These are phyloP conservation scores for Chloebia gouldiae DNA, from an alignment of 2,113 vertebrate genomes.

Conservation along the genomic window DNA sequence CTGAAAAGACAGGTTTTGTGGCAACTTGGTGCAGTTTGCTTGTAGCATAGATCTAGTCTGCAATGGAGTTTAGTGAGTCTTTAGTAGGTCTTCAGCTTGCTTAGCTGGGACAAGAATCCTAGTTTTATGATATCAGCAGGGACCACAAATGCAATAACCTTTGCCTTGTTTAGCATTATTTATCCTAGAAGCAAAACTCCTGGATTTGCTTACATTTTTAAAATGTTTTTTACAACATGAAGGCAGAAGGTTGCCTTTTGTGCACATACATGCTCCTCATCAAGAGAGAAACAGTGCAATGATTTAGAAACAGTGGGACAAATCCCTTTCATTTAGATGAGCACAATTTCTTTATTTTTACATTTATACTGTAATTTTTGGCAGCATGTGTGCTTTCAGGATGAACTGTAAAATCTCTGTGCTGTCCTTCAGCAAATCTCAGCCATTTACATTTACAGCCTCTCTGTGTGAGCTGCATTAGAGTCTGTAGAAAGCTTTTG, in stretches of 20 bases:
- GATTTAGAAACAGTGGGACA: background rate
- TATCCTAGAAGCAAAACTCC: background rate
- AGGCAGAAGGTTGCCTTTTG: background rate
- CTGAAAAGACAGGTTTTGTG: background rate
- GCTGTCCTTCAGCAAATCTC: background rate
- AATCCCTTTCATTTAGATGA: background rate
- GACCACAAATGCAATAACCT: background rate
- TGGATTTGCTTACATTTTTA: constrained; percentile 13
- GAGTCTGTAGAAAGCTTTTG: background rate
- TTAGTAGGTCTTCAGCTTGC: background rate
- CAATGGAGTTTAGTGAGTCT: background rate
- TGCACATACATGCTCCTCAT: background rate
- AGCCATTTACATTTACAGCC: background rate
- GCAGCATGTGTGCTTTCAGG: background rate
- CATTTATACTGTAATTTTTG: background rate
- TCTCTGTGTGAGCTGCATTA: background rate
- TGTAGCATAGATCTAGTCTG: background rate
- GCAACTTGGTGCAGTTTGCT: background rate
- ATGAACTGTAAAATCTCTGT: background rate
- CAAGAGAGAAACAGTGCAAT: background rate
- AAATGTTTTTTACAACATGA: background rate
- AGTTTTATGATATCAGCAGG: background rate
- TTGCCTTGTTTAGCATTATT: constrained; percentile 26
- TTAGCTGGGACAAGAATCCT: background rate
- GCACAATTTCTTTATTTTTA: background rate